These are phyloP conservation scores for Cynoglossus semilaevis DNA, from an alignment of 2,113 vertebrate species.

Conservation along the genomic window DNA sequence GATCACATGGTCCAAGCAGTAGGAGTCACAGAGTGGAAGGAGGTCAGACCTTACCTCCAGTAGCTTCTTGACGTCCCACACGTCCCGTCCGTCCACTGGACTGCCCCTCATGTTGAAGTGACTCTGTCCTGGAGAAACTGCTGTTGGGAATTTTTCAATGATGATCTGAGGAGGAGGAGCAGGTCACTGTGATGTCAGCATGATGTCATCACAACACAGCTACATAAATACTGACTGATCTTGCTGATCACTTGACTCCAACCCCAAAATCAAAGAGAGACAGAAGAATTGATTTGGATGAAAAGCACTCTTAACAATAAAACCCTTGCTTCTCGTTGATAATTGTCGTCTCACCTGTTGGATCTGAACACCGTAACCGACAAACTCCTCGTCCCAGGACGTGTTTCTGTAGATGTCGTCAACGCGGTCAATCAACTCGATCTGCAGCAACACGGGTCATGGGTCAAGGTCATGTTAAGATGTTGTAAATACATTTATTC, in stretches of 20 bases:
- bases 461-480: neutral
- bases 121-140: conserved; percentile 36
- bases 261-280: too few relatives aligned
- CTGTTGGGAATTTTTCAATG: conserved; percentile 82
- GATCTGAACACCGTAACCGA: conserved; percentile 95
- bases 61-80: conserved; percentile 94
- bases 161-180: conserved; percentile 79
- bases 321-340: too few relatives aligned
- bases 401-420: conserved; percentile 98
- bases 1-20: neutral
- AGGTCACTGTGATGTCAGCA: neutral
- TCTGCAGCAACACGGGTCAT: conserved; percentile 70
- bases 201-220: neutral
- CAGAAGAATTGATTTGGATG: too few relatives aligned
- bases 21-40: neutral
- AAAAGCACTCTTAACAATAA: too few relatives aligned
- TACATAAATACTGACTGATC: neutral
- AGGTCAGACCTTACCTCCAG: conserved; percentile 82
- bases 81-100: conserved; percentile 80
- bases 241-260: too few relatives aligned
- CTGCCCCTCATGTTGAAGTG: conserved; percentile 94
- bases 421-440: conserved; percentile 94
- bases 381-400: conserved; percentile 88
- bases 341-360: conserved; percentile 87
- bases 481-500: too few relatives aligned